These are phyloP conservation scores for Tiliacea citrago DNA, from an alignment of 2,888 invertebrate genomes.

Conservation along the genomic window DNA sequence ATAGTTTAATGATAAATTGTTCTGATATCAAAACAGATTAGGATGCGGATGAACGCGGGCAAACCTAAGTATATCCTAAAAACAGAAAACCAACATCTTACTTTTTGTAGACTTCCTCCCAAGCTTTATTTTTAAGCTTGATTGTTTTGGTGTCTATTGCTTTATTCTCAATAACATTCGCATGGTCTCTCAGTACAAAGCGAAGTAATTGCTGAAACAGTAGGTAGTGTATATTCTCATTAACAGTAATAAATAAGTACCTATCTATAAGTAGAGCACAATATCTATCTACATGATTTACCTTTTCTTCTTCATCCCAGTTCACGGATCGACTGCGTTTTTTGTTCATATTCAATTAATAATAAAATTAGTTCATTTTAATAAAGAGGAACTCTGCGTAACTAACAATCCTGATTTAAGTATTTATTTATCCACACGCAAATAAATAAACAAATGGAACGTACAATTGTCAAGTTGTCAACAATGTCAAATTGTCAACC, in stretches of 20 bases:
- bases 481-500: not conserved
- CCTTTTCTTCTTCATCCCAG: conserved; percentile 16
- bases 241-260: not conserved
- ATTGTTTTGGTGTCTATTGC: conserved; percentile 1
- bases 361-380: not conserved
- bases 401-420: not conserved
- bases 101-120: conserved; percentile 17
- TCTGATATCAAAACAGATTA: not conserved
- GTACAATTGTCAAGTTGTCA: not conserved
- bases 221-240: not conserved
- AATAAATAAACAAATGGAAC: conserved; percentile 1
- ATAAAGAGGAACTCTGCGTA: not conserved
- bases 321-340: conserved; percentile 9
- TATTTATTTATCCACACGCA: not conserved
- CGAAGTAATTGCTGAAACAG: conserved; percentile 18
- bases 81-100: conserved; percentile 1
- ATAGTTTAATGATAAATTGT: not conserved
- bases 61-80: not conserved
- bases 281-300: not conserved
- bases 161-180: conserved; percentile 17
- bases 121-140: conserved; percentile 18
- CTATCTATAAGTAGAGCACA: not conserved
- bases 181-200: conserved; percentile 7
- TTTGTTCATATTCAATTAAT: conserved; percentile 4
- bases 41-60: too few relatives aligned